phyloP scores from a whole-genome alignment of 2,797 vertebrate species.

The Brachyalestes nurse region DNA sequence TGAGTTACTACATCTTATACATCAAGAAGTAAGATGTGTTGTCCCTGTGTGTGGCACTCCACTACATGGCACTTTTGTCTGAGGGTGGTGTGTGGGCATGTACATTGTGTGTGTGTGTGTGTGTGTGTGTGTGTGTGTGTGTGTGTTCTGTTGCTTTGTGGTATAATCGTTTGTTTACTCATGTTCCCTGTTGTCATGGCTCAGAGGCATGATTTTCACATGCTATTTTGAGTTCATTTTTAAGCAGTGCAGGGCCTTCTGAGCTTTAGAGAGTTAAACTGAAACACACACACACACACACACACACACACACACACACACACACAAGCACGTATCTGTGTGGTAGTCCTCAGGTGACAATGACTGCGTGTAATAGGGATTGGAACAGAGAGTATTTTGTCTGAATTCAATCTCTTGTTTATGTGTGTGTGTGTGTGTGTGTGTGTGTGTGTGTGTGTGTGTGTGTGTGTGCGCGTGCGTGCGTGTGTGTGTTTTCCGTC shows the following conservation, averaged over 20 bases:
- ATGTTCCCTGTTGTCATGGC: conserved; percentile 5
- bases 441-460: too few species aligned
- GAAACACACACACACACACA: not conserved
- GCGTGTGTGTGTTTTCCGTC: too few species aligned
- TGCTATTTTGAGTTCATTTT: conserved; percentile 15
- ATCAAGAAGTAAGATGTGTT: not conserved
- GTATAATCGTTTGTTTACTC: conserved; percentile 3
- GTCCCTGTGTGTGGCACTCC: not conserved
- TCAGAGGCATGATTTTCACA: conserved; percentile 6
- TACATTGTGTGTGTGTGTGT: too few species aligned
- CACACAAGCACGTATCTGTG: too few species aligned
- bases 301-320: too few species aligned
- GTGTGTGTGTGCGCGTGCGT: too few species aligned
- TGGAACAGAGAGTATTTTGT: not conserved
- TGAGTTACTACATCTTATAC: not conserved
- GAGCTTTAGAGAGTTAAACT: not conserved
- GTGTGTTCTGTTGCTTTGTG: not conserved
- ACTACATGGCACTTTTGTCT: not conserved
- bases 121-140: too few species aligned
- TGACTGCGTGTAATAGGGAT: conserved; percentile 5
- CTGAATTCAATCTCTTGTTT: not conserved
- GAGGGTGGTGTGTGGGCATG: not conserved
- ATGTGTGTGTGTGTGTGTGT: too few species aligned
- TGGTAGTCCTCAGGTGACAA: not conserved
- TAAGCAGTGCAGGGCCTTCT: not conserved